Base-by-base conservation (phyloP, 2,888 invertebrate genomes). In the Lasioglossum villosulum region DNA sequence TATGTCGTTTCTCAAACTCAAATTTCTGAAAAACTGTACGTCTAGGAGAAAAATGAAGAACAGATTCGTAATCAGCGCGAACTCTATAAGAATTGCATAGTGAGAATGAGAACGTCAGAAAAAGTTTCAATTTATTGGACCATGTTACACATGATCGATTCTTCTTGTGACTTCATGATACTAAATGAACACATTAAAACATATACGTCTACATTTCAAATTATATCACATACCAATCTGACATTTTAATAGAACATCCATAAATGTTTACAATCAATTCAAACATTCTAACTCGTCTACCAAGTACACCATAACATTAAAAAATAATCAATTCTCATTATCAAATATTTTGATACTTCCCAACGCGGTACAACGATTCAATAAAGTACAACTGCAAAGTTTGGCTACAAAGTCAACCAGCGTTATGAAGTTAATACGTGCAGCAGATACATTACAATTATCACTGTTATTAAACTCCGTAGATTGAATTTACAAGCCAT, bases 371-470 rank as follows among this genome's bases (percentile, higher is more conserved):
- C 52, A 23, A 10, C 52, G 52, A 52, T 23, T 23, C 23, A 8
- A n/a, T 23, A n/a, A 52, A n/a, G 10, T 52, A 52, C 52, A 52
- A 8, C 52, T 52, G 10, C 52, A 3, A 52, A 52, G 52, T 52
- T 52, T n/a, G 16, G 59, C 27, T 4, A 14, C 59, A 59, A 59
- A n/a, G 27, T 1, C 14, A 16, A 14, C 27, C 59, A 59, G 14
- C 14, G 59, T 27, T n/a, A 27, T 16, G 6, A 2, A 63, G 16
- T 6, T 30, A 63, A 19, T 63, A 8, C 63, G 30, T 8, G 19
- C 19, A 30, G 16, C 63, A 63, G 63, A 63, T 63, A 27, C 63
- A 63, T 63, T 63, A 63, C 30, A 63, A 63, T 63, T 63, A 63
- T 63, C 30, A 30, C 63, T 19, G 3, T 63, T 30, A 30, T 63